A percentile compares a stretch with the other conserved stretches of the same genome.
Evolutionary conservation across 2,797 vertebrate genomes (phyloP).

Genomic region (Margarornis squamiger): DNA sequence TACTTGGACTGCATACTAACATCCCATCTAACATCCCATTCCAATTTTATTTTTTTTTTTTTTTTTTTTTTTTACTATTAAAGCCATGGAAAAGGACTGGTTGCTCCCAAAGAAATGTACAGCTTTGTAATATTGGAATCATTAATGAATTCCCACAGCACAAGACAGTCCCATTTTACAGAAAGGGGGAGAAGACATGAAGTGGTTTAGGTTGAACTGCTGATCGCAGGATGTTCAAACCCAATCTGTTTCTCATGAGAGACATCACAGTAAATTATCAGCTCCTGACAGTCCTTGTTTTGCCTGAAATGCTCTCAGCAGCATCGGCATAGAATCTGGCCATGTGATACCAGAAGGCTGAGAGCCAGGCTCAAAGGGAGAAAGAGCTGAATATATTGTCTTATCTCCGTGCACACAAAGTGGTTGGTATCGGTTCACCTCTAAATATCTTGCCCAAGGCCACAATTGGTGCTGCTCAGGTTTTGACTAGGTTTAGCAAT

Average conservation of each 20-base stretch:
- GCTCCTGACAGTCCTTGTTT: not conserved
- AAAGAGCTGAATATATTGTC: not conserved
- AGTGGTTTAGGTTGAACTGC: not conserved
- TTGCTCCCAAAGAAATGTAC: not conserved
- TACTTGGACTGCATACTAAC: slow-evolving; percentile 1
- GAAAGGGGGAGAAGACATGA: not conserved
- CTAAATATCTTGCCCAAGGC: not conserved
- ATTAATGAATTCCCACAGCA: not conserved
- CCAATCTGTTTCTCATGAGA: not conserved
- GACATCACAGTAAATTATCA: not conserved
- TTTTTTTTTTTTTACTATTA: not conserved
- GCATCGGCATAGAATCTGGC: not conserved
- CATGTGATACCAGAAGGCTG: not conserved
- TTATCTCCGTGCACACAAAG: not conserved
- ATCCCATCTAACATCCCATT: not conserved
- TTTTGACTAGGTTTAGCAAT: not conserved
- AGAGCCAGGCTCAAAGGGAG: not conserved
- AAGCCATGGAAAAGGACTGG: not conserved
- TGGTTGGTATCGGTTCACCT: not conserved
- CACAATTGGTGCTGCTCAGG: not conserved
- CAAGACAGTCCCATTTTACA: not conserved
- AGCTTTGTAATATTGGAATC: not conserved
- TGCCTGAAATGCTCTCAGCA: slow-evolving; percentile 10
- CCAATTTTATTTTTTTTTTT: not conserved
- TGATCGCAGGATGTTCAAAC: not conserved